Evolutionary conservation across 2,113 vertebrate genomes (phyloP).

Genomic region (Prunella fulvescens): DNA sequence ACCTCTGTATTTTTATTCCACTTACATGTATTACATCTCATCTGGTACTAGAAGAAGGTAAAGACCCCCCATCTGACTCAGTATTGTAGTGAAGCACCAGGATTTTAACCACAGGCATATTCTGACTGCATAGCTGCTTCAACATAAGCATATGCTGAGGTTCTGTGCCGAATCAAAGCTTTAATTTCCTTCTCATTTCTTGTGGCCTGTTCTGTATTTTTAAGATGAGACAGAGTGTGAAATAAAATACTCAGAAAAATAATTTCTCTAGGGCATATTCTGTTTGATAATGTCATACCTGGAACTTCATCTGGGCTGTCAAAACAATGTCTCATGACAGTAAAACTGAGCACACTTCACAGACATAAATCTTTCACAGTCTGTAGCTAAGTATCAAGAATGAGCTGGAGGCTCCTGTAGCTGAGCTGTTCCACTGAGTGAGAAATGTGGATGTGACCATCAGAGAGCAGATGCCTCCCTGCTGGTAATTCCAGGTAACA

Average conservation of each 20-base stretch:
- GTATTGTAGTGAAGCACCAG: neutral
- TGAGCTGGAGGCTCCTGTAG: neutral
- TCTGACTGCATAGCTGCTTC: neutral
- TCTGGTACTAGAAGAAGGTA: neutral
- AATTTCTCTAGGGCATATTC: constrained; percentile 62
- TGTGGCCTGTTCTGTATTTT: constrained; percentile 53
- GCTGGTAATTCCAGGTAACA: neutral
- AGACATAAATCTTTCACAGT: constrained; percentile 51
- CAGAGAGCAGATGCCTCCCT: neutral
- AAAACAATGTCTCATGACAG: constrained; percentile 53
- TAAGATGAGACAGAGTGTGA: constrained; percentile 24
- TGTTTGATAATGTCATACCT: constrained; percentile 65
- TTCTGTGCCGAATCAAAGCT: neutral
- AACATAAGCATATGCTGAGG: neutral
- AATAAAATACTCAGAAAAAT: constrained; percentile 58
- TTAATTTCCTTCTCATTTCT: constrained; percentile 22
- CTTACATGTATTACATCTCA: neutral
- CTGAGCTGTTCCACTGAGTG: neutral
- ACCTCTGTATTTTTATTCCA: neutral
- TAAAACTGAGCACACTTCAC: constrained; percentile 47
- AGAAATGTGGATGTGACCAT: neutral
- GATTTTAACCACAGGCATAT: neutral
- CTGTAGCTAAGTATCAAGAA: neutral
- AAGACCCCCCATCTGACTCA: neutral
- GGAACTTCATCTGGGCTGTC: constrained; percentile 60